These are phyloP conservation scores for Zosterops pallidus DNA, from an alignment of 2,113 vertebrate genomes.

Conservation along the genomic window DNA sequence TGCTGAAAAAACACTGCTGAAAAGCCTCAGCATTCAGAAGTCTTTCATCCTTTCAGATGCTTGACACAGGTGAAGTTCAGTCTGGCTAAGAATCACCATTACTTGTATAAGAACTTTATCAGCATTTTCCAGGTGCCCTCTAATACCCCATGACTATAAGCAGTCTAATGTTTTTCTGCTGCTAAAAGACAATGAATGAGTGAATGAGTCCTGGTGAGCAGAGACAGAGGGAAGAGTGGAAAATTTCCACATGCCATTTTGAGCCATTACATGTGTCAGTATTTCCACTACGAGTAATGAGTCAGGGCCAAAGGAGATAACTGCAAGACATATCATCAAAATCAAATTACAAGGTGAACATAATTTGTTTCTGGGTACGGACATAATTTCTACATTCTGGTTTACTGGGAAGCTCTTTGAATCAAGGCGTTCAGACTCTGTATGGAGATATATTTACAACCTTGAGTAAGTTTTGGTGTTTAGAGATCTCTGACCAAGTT, in stretches of 20 bases:
- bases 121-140: not conserved
- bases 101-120: not conserved
- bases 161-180: not conserved
- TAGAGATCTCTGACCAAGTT: not conserved
- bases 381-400: not conserved
- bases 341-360: constrained; percentile 33
- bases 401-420: not conserved
- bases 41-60: not conserved
- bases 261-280: not conserved
- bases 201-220: not conserved
- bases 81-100: not conserved
- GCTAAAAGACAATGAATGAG: not conserved
- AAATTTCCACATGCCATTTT: not conserved
- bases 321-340: constrained; percentile 13
- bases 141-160: not conserved
- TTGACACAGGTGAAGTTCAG: not conserved
- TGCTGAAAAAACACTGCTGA: not conserved
- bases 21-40: not conserved
- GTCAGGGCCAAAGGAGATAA: not conserved
- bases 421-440: not conserved
- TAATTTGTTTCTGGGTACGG: not conserved
- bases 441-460: not conserved
- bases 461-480: not conserved
- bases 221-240: not conserved
- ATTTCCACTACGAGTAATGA: not conserved